Base-by-base conservation (phyloP, 2,797 vertebrate genomes). In the Mus minutoides region DNA sequence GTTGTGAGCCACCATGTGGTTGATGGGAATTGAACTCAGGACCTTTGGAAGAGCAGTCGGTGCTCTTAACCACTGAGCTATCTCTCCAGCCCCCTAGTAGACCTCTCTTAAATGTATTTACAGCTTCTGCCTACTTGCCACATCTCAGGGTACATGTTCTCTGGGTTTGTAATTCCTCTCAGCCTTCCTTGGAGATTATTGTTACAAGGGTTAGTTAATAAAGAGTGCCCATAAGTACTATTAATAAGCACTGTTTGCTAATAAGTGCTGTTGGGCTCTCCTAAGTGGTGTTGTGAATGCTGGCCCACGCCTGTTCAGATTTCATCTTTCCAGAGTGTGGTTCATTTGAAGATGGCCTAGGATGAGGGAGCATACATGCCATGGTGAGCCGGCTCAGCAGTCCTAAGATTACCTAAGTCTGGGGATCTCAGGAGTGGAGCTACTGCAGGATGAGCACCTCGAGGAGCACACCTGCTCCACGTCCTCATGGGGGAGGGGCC, bases 31-130 rank as follows among this genome's bases (percentile, higher is more conserved):
- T 46, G 49, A 49, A 49, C 49, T 49, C 49, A 49, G 49, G 49
- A 10, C 10, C 49, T 49, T 49, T 49, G 49, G 49, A 49, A 49
- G 49, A 49, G 49, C 49, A 49, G 49, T 12, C 49, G 0, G 49
- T 49, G 49, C 10, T 49, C 49, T 49, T 49, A 49, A 49, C 49
- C 49, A 9, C 49, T 11, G 8, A 49, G 49, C 49, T 10, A 49
- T 49, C 49, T 49, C 49, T 49, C 49, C 9, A 49, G 49, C 49
- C 49, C 49, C 49, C 29, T 26, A 34, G 3, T 84, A 16, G 56
- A 83, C 80, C 90, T 96, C 58, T 92, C 19, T 67, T 78, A 89
- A 87, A 76, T 94, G 12, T n/a, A 5, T 92, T 78, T 89, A 43
- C 80, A 94, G n/a, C 58, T 88, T 92, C 60, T 88, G 69, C 14